Conservation (phyloP, 2,888 invertebrate species). For the Scotopteryx bipunctaria region DNA sequence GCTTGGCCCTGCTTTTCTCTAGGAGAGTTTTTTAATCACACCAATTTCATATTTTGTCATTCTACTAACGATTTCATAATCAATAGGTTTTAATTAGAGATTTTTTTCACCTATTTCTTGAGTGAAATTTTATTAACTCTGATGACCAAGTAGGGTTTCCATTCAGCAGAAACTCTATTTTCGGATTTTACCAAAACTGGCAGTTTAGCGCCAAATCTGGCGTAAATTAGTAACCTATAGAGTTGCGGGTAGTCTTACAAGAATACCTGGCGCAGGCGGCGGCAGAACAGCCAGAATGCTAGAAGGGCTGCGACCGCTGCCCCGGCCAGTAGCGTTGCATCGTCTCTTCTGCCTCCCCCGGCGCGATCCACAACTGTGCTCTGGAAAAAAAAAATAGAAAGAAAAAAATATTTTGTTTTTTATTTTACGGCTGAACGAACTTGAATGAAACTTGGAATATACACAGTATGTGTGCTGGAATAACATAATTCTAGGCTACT, state of each 20-base stretch:
- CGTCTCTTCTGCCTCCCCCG: constrained; percentile 68
- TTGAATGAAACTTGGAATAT: too few species aligned
- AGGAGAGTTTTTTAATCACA: constrained; percentile 9
- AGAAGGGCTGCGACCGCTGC: constrained; percentile 73
- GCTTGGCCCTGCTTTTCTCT: constrained; percentile 17
- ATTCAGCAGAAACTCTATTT: too few species aligned
- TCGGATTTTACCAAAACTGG: too few species aligned
- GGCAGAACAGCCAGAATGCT: constrained; percentile 71
- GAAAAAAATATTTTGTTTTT: too few species aligned
- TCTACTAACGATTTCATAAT: background rate
- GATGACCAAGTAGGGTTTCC: too few species aligned
- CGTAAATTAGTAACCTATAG: constrained; percentile 15
- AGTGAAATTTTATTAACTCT: too few species aligned
- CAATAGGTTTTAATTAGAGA: background rate
- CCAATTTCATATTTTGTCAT: constrained; percentile 2
- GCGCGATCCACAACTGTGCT: constrained; percentile 74
- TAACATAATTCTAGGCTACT: too few species aligned
- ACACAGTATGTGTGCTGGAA: too few species aligned
- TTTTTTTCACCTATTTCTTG: too few species aligned
- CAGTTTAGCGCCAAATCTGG: constrained; percentile 3
- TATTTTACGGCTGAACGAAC: too few species aligned
- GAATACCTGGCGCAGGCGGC: constrained; percentile 65
- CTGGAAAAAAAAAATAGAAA: constrained; percentile 47
- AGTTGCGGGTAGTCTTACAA: constrained; percentile 51
- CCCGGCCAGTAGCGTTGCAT: constrained; percentile 68